phyloP scores from a whole-genome alignment of 2,797 vertebrate genomes.

The Parauchenoglanis punctatus region DNA sequence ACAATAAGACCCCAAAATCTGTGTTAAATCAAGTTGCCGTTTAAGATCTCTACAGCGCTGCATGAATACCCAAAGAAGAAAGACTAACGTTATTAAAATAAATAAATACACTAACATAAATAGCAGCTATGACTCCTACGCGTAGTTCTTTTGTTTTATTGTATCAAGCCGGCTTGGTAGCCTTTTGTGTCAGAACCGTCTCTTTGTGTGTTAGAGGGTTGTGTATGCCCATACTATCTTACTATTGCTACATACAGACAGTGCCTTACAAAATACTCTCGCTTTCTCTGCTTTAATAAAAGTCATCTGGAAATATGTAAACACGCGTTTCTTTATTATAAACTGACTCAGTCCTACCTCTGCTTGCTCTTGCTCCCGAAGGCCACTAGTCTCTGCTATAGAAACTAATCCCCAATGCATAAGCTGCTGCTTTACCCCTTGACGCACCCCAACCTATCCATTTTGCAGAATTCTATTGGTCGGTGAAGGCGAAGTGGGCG shows the following conservation, averaged over 20 bases:
- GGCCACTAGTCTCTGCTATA: slow-evolving; percentile 18
- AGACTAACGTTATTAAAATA: not conserved
- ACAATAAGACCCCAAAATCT: not conserved
- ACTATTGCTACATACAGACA: not conserved
- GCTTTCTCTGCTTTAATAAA: not conserved
- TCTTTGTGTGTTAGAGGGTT: slow-evolving; percentile 55
- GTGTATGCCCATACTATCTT: not conserved
- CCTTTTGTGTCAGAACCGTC: slow-evolving; percentile 48
- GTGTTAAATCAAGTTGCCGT: not conserved
- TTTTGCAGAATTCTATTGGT: slow-evolving; percentile 39
- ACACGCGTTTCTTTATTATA: not conserved
- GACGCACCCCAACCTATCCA: slow-evolving; percentile 27
- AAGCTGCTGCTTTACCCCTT: slow-evolving; percentile 18
- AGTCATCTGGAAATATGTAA: not conserved
- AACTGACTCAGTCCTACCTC: slow-evolving; percentile 48
- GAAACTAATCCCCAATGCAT: slow-evolving; percentile 6
- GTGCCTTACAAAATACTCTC: not conserved
- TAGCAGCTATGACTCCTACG: no score
- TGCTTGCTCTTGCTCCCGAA: slow-evolving; percentile 26
- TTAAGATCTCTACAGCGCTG: not conserved
- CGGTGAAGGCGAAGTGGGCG: not conserved
- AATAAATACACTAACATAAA: not conserved
- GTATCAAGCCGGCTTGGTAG: slow-evolving; percentile 28
- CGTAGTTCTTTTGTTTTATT: slow-evolving; percentile 16
- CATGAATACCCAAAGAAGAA: not conserved